A percentile compares a stretch with the other conserved stretches of the same genome.
Conservation (phyloP, 1,140 invertebrate genomes). For the Hermatobates lingyangjiaoensis region DNA sequence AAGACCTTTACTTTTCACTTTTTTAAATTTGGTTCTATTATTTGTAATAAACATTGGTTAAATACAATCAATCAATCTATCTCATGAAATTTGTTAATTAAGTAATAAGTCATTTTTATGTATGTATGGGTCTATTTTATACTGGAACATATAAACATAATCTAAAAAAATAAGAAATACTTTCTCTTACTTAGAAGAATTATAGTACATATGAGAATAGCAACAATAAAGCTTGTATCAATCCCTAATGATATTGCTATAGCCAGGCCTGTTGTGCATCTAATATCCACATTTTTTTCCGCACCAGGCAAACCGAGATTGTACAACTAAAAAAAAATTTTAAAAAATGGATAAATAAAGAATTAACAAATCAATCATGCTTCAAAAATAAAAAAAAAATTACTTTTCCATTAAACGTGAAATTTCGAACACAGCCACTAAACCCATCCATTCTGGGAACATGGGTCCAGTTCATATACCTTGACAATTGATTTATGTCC, state of each 20-base stretch:
- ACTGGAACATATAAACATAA: too few relatives aligned
- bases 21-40: too few relatives aligned
- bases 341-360: background rate
- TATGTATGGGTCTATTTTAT: too few relatives aligned
- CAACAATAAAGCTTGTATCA: slow-evolving; percentile 62
- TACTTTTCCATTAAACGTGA: slow-evolving; percentile 57
- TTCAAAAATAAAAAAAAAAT: slow-evolving; percentile 15
- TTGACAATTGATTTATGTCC: slow-evolving; percentile 35
- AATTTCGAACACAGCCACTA: slow-evolving; percentile 67
- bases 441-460: slow-evolving; percentile 46
- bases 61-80: too few relatives aligned
- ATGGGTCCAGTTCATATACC: slow-evolving; percentile 34
- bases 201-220: slow-evolving; percentile 59
- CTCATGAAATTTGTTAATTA: too few relatives aligned
- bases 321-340: slow-evolving; percentile 34
- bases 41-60: too few relatives aligned
- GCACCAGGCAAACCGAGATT: slow-evolving; percentile 53
- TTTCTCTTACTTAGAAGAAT: slow-evolving; percentile 45
- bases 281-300: slow-evolving; percentile 41
- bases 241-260: slow-evolving; percentile 60
- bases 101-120: too few relatives aligned
- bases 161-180: background rate
- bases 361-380: background rate
- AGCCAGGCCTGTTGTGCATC: slow-evolving; percentile 44
- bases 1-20: too few relatives aligned